Conservation (phyloP, 2,888 invertebrate genomes). For the Petrophora chlorosata region DNA sequence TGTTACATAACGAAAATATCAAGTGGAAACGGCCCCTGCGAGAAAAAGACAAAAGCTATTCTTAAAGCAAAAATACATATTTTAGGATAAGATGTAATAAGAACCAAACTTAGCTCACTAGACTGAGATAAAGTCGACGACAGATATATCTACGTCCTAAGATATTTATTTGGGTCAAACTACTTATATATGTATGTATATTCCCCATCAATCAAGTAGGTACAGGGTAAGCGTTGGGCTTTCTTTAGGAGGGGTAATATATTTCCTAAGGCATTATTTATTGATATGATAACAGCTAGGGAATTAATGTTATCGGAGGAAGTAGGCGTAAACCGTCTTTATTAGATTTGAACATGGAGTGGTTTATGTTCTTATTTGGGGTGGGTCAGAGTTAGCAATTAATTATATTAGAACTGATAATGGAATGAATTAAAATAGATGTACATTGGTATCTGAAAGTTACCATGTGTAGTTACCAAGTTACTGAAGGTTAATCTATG, state of each 20-base stretch:
- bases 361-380: background rate
- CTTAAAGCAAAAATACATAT: background rate
- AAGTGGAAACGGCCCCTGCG: background rate
- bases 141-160: conserved; percentile 5
- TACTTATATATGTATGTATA: conserved; percentile 39
- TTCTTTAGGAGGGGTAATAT: conserved; percentile 21
- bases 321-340: conserved; percentile 7
- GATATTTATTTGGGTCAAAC: conserved; percentile 28
- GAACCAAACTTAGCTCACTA: background rate
- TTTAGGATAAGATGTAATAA: conserved; percentile 4
- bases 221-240: conserved; percentile 26
- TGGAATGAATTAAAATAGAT: too few relatives aligned
- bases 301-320: conserved; percentile 12
- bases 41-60: background rate
- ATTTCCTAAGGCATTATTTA: conserved; percentile 24
- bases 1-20: background rate
- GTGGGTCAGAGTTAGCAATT: too few relatives aligned
- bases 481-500: too few relatives aligned
- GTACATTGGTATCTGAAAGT: too few relatives aligned
- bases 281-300: conserved; percentile 12
- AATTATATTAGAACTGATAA: too few relatives aligned
- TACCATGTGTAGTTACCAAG: too few relatives aligned
- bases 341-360: background rate
- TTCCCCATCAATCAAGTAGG: conserved; percentile 38
- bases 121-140: conserved; percentile 6